phyloP scores from a whole-genome alignment of 2,888 invertebrate genomes.

The Tigriopus californicus region DNA sequence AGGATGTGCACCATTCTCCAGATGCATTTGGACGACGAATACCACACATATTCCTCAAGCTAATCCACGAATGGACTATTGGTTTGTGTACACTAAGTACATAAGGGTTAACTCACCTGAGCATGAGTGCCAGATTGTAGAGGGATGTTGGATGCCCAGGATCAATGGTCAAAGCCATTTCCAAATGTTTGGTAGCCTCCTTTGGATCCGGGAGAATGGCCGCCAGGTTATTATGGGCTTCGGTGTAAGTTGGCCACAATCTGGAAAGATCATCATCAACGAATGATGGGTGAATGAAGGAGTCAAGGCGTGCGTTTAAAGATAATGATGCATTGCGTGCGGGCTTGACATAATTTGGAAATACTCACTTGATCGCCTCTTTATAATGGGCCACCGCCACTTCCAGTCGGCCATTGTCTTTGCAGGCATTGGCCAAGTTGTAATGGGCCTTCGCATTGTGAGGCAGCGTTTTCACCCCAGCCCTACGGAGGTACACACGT shows the following conservation, averaged over 20 bases:
- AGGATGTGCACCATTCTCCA: too few relatives aligned
- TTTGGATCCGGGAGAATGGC: slow-evolving; percentile 45
- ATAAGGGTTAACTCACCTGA: slow-evolving; percentile 39
- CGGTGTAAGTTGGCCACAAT: slow-evolving; percentile 63
- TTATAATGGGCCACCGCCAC: slow-evolving; percentile 57
- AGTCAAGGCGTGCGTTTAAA: slow-evolving; percentile 4
- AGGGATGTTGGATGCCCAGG: slow-evolving; percentile 61
- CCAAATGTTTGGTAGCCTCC: slow-evolving; percentile 55
- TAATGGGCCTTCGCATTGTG: slow-evolving; percentile 78
- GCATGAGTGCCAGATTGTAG: slow-evolving; percentile 62
- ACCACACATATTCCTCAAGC: too few relatives aligned
- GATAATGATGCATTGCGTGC: neutral
- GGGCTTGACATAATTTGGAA: neutral
- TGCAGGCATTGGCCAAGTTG: slow-evolving; percentile 67
- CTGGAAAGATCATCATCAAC: slow-evolving; percentile 31
- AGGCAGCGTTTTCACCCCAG: slow-evolving; percentile 55
- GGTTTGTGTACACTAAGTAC: too few relatives aligned
- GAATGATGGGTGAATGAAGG: neutral
- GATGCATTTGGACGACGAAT: too few relatives aligned
- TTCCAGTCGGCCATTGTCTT: slow-evolving; percentile 51
- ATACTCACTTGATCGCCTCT: slow-evolving; percentile 51
- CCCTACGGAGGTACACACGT: slow-evolving; percentile 41
- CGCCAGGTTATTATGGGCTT: slow-evolving; percentile 70
- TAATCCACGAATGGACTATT: too few relatives aligned
- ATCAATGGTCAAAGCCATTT: slow-evolving; percentile 34